These are phyloP conservation scores for Gasterosteus aculeatus DNA, from an alignment of 2,113 vertebrate genomes.

Conservation along the genomic window DNA sequence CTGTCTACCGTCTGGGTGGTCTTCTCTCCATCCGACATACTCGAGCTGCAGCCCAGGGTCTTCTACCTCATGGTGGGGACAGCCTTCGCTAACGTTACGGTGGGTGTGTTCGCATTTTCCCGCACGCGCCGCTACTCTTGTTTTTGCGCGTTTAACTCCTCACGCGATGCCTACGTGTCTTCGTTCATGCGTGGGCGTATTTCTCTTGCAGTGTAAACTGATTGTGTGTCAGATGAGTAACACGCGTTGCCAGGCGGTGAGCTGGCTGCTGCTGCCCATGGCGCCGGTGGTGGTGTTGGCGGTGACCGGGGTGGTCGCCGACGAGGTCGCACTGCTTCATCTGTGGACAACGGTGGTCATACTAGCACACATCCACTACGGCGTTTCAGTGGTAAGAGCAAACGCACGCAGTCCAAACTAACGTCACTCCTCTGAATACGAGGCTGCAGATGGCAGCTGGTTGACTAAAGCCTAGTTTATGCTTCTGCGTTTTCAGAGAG, in stretches of 20 bases:
- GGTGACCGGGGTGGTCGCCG: constrained; percentile 64
- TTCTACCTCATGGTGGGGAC: constrained; percentile 99
- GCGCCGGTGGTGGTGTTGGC: constrained; percentile 78
- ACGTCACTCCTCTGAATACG: not conserved
- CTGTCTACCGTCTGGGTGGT: constrained; percentile 90
- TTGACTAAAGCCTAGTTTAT: no score
- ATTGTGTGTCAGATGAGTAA: constrained; percentile 99
- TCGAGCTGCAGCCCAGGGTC: constrained; percentile 89
- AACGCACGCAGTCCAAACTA: not conserved
- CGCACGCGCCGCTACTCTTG: not conserved
- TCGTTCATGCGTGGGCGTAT: not conserved
- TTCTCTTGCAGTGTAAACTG: constrained; percentile 88
- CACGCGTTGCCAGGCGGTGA: constrained; percentile 91
- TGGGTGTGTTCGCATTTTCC: constrained; percentile 73
- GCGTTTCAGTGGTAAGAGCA: constrained; percentile 91
- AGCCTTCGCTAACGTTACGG: constrained; percentile 95
- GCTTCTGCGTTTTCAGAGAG: no score
- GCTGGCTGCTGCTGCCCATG: constrained; percentile 92
- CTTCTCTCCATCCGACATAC: constrained; percentile 85
- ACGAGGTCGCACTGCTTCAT: constrained; percentile 84
- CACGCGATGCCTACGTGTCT: not conserved
- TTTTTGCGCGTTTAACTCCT: no score
- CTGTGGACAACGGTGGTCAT: constrained; percentile 84
- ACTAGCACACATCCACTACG: constrained; percentile 92
- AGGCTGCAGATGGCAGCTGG: not conserved